Conservation (phyloP, 1,140 invertebrate genomes). For the Oncopodura yosiiana region DNA sequence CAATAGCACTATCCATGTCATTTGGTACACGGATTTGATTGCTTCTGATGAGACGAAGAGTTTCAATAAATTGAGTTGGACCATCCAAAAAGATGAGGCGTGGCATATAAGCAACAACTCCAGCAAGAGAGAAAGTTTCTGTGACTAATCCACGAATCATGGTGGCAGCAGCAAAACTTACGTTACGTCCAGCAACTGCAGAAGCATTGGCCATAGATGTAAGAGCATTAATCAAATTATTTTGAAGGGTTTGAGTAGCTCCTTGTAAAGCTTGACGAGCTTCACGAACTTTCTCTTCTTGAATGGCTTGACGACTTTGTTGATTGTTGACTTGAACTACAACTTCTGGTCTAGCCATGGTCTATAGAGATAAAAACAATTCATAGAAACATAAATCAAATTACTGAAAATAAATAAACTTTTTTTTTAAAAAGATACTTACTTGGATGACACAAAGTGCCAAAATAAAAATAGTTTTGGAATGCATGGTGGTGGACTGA, state of each 20-base stretch:
- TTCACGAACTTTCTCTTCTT: constrained; percentile 30
- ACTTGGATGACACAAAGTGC: constrained; percentile 24
- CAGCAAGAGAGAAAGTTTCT: constrained; percentile 29
- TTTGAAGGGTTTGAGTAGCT: constrained; percentile 20
- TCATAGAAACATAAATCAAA: background rate
- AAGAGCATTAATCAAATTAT: constrained; percentile 30
- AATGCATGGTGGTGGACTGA: constrained; percentile 13
- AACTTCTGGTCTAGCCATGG: constrained; percentile 1
- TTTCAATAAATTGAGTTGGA: constrained; percentile 35
- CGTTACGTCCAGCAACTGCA: constrained; percentile 28
- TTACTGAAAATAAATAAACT: background rate
- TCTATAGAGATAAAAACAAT: constrained; percentile 1
- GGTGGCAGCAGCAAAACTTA: constrained; percentile 23
- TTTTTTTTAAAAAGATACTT: constrained; percentile 5
- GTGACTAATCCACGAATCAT: constrained; percentile 33
- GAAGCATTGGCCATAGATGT: constrained; percentile 28
- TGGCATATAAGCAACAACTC: constrained; percentile 35
- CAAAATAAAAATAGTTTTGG: constrained; percentile 25
- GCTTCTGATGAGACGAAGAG: constrained; percentile 30
- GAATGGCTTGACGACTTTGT: constrained; percentile 1
- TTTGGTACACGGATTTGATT: constrained; percentile 34
- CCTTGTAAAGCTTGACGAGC: constrained; percentile 30
- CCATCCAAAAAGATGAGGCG: constrained; percentile 34
- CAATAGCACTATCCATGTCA: constrained; percentile 33
- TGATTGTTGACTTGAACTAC: background rate